Evolutionary conservation across 2,797 vertebrate genomes (phyloP), one percentile per base, ranked within the genome.

Genomic region (Halcyon leucocephala): DNA sequence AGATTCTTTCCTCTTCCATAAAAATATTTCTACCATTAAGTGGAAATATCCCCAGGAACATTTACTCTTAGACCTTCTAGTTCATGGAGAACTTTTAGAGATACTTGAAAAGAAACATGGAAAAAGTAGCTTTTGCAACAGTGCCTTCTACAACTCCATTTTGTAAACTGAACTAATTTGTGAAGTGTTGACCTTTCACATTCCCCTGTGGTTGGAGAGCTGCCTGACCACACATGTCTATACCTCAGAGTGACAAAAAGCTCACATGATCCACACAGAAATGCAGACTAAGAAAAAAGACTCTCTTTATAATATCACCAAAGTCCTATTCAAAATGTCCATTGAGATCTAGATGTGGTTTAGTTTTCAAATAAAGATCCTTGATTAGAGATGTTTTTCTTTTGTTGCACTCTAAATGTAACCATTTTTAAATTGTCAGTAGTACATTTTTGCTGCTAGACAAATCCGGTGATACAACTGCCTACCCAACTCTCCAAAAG

Each of bases 311-410:
- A 44, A 24, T 4, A 41, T 11, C 17, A 44, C 7, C 10, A 14
- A 78, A 74, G 7, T 13, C 31, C 31, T 69, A 19, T 10, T n/a
- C 37, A 37, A 73, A 89, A 18, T 6, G 12, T 11, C 14, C 31
- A 31, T 4, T 35, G 12, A 54, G 5, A 64, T 21, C 12, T 44
- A 78, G 14, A 17, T 39, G n/a, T 19, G 52, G 16, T 42, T 69
- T 41, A 12, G 10, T 37, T 55, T 82, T 65, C n/a, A 84, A 55
- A 55, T 8, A 29, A 64, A 84, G 1, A 64, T 29, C 5, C 12
- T 15, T 41, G 5, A 19, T 4, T 44, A 3, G 6, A 1, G 2
- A 21, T 24, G 41, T 29, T 62, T 5, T 15, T 4, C 8, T 42
- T 62, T 33, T 65, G 2, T 49, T 90, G 67, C 44, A 26, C 31